Base-by-base conservation (phyloP, 2,797 vertebrate genomes). In the Gobionotothen gibberifrons region DNA sequence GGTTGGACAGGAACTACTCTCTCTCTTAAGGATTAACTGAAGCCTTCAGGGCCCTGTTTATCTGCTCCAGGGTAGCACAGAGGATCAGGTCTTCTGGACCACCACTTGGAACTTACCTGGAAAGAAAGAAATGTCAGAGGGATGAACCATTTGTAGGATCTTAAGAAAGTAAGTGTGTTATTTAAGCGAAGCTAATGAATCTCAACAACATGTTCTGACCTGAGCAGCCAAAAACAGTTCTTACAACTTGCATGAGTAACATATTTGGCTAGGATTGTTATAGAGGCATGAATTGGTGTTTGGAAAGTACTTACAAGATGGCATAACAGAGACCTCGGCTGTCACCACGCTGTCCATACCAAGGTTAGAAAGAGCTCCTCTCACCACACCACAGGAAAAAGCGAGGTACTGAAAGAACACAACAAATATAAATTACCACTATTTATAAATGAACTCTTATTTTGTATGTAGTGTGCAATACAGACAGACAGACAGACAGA, bases 101-200 rank as follows among this genome's bases (percentile, higher is more conserved):
- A 96, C 93, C 66, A 96, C 95, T 86, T 96, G 95, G 86, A 96
- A 96, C 70, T 95, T 96, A 90, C 95, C 96, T 96, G 85, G 12
- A 0, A 66, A 65, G 5, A 73, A 2, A 71, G 61, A 36, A 74
- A 62, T 48, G 0, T n/a, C 65, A 4, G 3, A 26, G n/a, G 62
- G 15, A 8, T 66, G 1, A 71, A 48, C 1, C 1, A 58, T 40
- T 68, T 21, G 21, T 57, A 36, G 19, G 17, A 63, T 11, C n/a
- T 48, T 8, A 51, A 16, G 13, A 6, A 51, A 56, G 2, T 42
- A 55, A 21, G 7, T 9, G 19, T 0, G 0, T 14, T 43, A 36
- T 16, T 53, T 4, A 19, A 15, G 3, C 6, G 39, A n/a, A 19
- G 10, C 13, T 21, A 3, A 17, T 19, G 22, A 59, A 42, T 19